Percentiles rank a stretch among this genome's conserved stretches.
Conservation (phyloP, 2,888 invertebrate species). For the Oeneis ivallda region DNA sequence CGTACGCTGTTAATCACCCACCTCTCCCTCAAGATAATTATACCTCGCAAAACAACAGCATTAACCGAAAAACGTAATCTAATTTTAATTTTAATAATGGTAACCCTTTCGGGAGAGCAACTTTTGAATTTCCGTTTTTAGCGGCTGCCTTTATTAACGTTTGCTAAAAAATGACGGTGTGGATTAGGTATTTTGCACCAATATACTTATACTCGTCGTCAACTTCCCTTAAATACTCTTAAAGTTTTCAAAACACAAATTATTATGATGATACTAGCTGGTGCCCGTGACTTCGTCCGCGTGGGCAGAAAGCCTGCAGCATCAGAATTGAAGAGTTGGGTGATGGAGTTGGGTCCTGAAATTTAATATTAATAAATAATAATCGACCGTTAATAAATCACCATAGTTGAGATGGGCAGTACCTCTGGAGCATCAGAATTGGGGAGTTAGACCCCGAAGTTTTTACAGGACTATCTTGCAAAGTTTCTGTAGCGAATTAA, state of each 20-base stretch:
- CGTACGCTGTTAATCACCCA: constrained; percentile 56
- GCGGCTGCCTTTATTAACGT: constrained; percentile 47
- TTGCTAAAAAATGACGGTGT: constrained; percentile 40
- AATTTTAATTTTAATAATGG: constrained; percentile 77
- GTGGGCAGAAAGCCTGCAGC: too few relatives aligned
- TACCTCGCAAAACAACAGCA: constrained; percentile 64
- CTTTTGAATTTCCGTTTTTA: constrained; percentile 56
- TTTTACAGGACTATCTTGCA: too few relatives aligned
- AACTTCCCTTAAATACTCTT: constrained; percentile 20
- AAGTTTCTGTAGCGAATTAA: too few relatives aligned
- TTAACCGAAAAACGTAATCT: constrained; percentile 73
- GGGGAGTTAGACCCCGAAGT: too few relatives aligned
- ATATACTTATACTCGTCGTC: constrained; percentile 22
- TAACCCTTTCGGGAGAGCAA: constrained; percentile 56
- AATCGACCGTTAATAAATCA: too few relatives aligned
- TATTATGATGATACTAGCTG: too few relatives aligned
- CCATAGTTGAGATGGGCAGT: too few relatives aligned
- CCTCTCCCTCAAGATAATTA: constrained; percentile 62
- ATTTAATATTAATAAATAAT: too few relatives aligned
- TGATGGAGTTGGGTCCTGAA: too few relatives aligned
- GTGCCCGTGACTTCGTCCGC: too few relatives aligned
- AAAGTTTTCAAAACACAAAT: constrained; percentile 4
- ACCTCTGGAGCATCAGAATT: too few relatives aligned
- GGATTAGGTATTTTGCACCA: constrained; percentile 28
- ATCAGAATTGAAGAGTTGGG: too few relatives aligned